phyloP scores from a whole-genome alignment of 2,797 vertebrate genomes.

The Notamacropus eugenii region DNA sequence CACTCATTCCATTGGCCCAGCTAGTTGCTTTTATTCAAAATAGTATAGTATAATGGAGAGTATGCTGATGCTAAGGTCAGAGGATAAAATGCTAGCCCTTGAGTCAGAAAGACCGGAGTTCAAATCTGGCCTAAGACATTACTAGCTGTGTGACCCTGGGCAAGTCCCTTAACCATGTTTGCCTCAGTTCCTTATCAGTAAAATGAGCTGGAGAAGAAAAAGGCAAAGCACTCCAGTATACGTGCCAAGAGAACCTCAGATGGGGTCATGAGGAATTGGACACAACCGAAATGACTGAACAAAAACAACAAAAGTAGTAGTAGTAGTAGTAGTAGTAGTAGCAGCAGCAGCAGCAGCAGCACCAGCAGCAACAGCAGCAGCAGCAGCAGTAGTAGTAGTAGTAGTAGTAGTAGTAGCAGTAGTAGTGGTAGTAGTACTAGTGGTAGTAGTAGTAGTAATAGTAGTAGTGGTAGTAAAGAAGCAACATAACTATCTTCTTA shows the following conservation, averaged over 20 bases:
- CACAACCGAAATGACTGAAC: background rate
- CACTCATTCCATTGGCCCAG: too few species aligned
- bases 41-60: too few species aligned
- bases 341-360: too few species aligned
- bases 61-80: too few species aligned
- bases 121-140: background rate
- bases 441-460: background rate
- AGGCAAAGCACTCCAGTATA: background rate
- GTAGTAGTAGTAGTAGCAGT: background rate
- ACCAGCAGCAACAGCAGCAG: too few species aligned
- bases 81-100: too few species aligned
- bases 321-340: background rate
- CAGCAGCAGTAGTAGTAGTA: too few species aligned
- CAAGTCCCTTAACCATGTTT: background rate
- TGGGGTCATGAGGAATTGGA: background rate
- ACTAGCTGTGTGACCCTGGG: background rate
- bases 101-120: background rate
- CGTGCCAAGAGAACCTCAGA: background rate
- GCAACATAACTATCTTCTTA: background rate
- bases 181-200: too few species aligned
- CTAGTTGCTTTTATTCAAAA: too few species aligned
- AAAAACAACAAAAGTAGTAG: rapidly evolving
- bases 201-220: background rate
- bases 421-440: background rate
- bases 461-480: background rate